Percentiles rank a stretch among this genome's conserved stretches.
Evolutionary conservation across 2,797 vertebrate species (phyloP).

Genomic region (Clarias pachynema): DNA sequence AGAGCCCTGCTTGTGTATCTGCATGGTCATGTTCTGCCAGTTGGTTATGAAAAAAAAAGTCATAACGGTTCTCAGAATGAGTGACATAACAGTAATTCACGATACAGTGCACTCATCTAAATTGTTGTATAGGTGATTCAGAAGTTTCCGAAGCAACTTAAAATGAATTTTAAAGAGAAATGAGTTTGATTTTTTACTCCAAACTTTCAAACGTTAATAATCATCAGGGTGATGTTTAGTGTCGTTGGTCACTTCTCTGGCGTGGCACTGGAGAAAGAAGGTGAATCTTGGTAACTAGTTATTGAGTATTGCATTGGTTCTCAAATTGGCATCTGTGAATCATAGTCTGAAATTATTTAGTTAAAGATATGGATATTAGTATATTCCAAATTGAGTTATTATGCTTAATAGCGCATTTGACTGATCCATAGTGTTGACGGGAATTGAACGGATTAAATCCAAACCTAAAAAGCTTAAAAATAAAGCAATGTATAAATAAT

Average conservation of each 20-base stretch:
- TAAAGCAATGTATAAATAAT: not conserved
- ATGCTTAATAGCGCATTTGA: not conserved
- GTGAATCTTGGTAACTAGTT: not conserved
- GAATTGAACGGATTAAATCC: not conserved
- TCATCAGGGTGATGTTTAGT: not conserved
- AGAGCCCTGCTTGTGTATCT: slow-evolving; percentile 38
- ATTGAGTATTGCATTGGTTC: not conserved
- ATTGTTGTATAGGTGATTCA: not conserved
- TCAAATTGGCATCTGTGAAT: not conserved
- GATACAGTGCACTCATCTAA: not conserved
- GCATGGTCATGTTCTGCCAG: slow-evolving; percentile 47
- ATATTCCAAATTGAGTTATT: not conserved
- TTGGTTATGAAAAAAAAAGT: slow-evolving; percentile 29
- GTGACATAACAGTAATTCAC: not conserved
- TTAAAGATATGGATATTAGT: not conserved
- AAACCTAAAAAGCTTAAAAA: not conserved
- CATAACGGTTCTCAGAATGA: not conserved
- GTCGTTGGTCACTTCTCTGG: not conserved
- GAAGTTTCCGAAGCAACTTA: not conserved
- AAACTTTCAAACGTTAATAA: not conserved
- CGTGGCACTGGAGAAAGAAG: not conserved
- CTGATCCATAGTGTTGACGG: not conserved
- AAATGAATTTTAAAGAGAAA: not conserved
- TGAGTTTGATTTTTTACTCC: not conserved
- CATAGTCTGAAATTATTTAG: not conserved